A percentile compares a stretch with the other conserved stretches of the same genome.
Evolutionary conservation across 1,140 invertebrate species (phyloP).

Genomic region (Heterodera carotae): DNA sequence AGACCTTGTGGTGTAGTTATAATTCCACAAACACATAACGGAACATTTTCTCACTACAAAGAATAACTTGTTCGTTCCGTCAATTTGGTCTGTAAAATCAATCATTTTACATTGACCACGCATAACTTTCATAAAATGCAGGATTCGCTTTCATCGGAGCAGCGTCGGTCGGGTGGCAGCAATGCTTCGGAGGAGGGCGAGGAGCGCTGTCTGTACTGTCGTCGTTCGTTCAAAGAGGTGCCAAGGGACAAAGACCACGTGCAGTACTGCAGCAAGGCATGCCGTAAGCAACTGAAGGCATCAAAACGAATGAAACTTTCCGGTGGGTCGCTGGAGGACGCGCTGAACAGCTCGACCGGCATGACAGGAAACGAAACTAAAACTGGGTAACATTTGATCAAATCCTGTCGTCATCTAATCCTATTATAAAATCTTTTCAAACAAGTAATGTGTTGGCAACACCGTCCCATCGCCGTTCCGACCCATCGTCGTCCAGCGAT

Average conservation of each 20-base stretch:
- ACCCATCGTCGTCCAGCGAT: background rate
- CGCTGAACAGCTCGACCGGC: background rate
- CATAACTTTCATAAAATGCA: too few species aligned
- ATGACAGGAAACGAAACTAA: constrained; percentile 3
- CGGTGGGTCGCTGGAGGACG: background rate
- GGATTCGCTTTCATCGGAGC: background rate
- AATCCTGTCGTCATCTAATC: too few species aligned
- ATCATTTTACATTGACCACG: too few species aligned
- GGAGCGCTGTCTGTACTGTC: constrained; percentile 27
- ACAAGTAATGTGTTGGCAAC: background rate
- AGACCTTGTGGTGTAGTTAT: background rate
- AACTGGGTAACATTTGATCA: background rate
- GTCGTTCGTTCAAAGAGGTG: constrained; percentile 16
- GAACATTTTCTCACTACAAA: background rate
- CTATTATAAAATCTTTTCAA: too few species aligned
- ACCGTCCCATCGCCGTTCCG: constrained; percentile 9
- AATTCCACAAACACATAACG: background rate
- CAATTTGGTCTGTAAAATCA: too few species aligned
- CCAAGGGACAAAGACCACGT: constrained; percentile 26
- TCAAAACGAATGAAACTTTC: background rate
- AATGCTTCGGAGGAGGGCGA: constrained; percentile 2
- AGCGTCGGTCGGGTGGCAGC: constrained; percentile 7
- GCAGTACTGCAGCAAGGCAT: constrained; percentile 32
- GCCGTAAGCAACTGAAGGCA: constrained; percentile 9
- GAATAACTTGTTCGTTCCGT: too few species aligned